Evolutionary conservation across 2,113 vertebrate species (phyloP).

Genomic region (Psammodynastes pulverulentus): DNA sequence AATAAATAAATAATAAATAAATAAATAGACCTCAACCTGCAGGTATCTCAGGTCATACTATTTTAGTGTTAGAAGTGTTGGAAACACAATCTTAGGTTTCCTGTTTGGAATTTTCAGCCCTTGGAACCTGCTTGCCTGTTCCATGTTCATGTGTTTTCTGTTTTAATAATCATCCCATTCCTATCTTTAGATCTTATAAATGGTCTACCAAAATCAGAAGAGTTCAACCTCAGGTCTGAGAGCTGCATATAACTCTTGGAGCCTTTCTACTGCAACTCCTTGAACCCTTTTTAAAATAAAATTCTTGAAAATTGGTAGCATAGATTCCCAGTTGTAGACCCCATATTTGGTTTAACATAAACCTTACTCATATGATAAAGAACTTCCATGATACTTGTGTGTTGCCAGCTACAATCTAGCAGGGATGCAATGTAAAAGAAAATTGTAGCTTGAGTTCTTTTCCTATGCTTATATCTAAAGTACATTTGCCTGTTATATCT

Average conservation of each 20-base stretch:
- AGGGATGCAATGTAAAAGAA: background rate
- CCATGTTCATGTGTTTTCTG: background rate
- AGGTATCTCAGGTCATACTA: background rate
- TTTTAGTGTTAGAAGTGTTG: background rate
- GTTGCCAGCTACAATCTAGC: background rate
- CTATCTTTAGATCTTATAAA: background rate
- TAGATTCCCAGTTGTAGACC: background rate
- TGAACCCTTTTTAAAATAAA: background rate
- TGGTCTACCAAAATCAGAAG: background rate
- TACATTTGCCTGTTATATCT: background rate
- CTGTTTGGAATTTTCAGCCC: background rate
- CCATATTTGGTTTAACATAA: background rate
- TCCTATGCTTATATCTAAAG: background rate
- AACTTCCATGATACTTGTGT: background rate
- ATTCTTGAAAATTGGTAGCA: background rate
- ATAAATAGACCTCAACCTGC: background rate
- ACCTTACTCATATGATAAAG: background rate
- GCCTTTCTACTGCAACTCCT: background rate
- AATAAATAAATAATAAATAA: too few relatives aligned
- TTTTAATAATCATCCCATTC: background rate
- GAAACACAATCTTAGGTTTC: background rate
- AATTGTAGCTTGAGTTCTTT: background rate
- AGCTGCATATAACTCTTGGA: background rate
- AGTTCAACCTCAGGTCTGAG: background rate
- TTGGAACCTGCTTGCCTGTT: background rate